phyloP scores from a whole-genome alignment of 2,797 vertebrate genomes.

The Rhinogobio ventralis region DNA sequence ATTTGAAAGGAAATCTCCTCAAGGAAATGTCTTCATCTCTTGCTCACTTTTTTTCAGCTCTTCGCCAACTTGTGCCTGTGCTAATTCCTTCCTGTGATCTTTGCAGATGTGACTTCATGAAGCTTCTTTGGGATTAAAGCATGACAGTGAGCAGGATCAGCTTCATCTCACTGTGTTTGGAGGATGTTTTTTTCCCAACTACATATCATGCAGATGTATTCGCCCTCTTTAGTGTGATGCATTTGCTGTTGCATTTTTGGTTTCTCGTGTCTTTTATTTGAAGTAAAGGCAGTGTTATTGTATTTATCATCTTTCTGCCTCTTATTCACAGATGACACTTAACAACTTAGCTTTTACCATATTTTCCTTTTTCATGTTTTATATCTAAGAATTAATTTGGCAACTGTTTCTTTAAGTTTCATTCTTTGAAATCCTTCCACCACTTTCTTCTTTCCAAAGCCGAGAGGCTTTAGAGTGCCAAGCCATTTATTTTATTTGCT shows the following conservation, averaged over 20 bases:
- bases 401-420: constrained; percentile 16
- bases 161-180: constrained; percentile 5
- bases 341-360: not conserved
- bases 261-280: not conserved
- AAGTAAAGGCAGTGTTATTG: not conserved
- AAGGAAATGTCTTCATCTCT: not conserved
- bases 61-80: not conserved
- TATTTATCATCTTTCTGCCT: constrained; percentile 17
- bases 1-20: not conserved
- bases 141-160: constrained; percentile 17
- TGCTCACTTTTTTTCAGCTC: not conserved
- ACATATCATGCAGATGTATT: constrained; percentile 26
- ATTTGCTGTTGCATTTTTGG: not conserved
- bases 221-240: not conserved
- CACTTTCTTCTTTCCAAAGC: not conserved
- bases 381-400: not conserved
- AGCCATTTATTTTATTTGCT: constrained; percentile 1
- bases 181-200: not conserved
- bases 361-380: constrained; percentile 3
- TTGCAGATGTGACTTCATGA: constrained; percentile 16
- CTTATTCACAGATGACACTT: not conserved
- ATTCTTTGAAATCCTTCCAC: not conserved
- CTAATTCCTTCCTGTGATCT: constrained; percentile 32
- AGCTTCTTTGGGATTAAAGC: constrained; percentile 29
- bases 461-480: not conserved